Evolutionary conservation across 2,888 invertebrate genomes (phyloP).

Genomic region (Elysia crispata): DNA sequence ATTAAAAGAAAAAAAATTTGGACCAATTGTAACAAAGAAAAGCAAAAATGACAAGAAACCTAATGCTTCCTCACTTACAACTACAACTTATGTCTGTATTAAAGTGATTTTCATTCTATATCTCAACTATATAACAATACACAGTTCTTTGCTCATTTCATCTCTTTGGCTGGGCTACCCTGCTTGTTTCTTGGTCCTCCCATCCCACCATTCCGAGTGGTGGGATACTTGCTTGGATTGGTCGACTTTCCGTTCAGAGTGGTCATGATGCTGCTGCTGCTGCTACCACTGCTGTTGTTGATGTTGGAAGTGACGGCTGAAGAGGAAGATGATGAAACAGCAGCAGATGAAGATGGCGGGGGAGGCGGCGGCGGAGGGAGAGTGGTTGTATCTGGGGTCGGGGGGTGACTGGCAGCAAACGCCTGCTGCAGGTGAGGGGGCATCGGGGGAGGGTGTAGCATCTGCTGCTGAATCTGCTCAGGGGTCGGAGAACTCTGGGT

Average conservation of each 20-base stretch:
- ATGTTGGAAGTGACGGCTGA: slow-evolving; percentile 27
- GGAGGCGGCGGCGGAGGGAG: slow-evolving; percentile 39
- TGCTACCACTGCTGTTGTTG: slow-evolving; percentile 36
- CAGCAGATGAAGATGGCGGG: neutral
- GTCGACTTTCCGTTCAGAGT: slow-evolving; percentile 12
- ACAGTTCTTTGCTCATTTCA: slow-evolving; percentile 30
- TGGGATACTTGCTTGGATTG: slow-evolving; percentile 42
- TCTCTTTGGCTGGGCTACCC: slow-evolving; percentile 43
- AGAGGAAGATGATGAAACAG: slow-evolving; percentile 1
- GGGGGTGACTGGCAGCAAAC: slow-evolving; percentile 16
- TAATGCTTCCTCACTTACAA: too few relatives aligned
- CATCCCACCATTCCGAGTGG: slow-evolving; percentile 24
- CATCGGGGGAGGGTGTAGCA: slow-evolving; percentile 49
- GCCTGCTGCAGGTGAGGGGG: slow-evolving; percentile 42
- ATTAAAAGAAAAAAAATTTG: too few relatives aligned
- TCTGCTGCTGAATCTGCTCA: slow-evolving; percentile 48
- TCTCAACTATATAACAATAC: neutral
- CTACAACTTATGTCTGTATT: too few relatives aligned
- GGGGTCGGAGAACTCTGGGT: slow-evolving; percentile 47
- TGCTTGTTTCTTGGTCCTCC: slow-evolving; percentile 35
- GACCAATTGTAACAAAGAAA: too few relatives aligned
- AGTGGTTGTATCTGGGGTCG: slow-evolving; percentile 28
- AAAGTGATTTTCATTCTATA: too few relatives aligned
- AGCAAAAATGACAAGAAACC: too few relatives aligned
- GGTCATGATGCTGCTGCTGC: slow-evolving; percentile 15